Base-by-base conservation (phyloP, 2,797 vertebrate genomes). In the Vireo griseus region DNA sequence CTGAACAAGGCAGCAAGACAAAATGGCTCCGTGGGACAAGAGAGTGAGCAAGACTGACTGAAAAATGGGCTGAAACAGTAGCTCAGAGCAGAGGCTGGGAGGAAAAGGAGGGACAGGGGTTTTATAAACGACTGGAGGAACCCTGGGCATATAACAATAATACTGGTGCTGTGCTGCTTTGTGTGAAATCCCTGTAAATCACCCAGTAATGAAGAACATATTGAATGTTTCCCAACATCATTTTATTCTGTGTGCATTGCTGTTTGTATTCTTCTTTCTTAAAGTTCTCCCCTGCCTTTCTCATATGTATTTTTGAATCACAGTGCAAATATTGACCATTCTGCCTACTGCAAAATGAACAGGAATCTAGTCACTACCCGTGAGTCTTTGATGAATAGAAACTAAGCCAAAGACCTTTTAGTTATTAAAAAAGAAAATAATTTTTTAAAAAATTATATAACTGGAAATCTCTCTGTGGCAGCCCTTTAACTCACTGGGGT, bases 261-360 rank as follows among this genome's bases (percentile, higher is more conserved):
- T 74, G 33, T 94, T 79, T 92, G 84, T 90, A 54, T 90, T 91
- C 89, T 67, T 66, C 44, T 86, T 91, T 84, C 90, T 79, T 75
- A 59, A 78, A 88, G 87, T 78, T 88, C 57, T 78, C 78, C 73
- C 59, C 74, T 94, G 92, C 51, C 88, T 80, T 72, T 94, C 65
- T 90, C 59, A 11, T 82, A 29, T 29, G 71, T 92, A 19, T 92
- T 91, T 96, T 95, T 88, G 92, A 96, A 88, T 40, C 45, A 5
- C 83, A 90, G 67, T 68, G 74, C 92, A 97, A 97, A 97, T 96
- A 95, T 95, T 97, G 94, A 96, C 92, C 84, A 81, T 96, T 90
- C 92, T 2, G 1, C 90, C 83, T 75, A 21, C 59, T 59, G 77
- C 19, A 6, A 75, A 95, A 63, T 52, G 93, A 95, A 87, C 88